A percentile compares a stretch with the other conserved stretches of the same genome.
These are phyloP conservation scores for Hafferia zeledoni DNA, from an alignment of 2,797 vertebrate species.

Conservation along the genomic window DNA sequence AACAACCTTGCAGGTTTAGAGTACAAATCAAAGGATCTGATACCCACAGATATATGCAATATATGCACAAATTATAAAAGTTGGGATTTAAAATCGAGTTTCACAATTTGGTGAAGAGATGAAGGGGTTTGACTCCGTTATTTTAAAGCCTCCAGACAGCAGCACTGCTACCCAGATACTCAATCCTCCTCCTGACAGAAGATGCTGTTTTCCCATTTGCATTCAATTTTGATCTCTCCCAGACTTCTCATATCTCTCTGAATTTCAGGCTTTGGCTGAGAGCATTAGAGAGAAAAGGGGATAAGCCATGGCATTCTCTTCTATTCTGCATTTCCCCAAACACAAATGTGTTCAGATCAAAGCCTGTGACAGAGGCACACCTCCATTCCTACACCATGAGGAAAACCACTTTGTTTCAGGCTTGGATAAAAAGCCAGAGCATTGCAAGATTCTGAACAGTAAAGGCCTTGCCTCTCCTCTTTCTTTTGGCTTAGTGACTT, in stretches of 20 bases:
- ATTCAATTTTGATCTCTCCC: slow-evolving; percentile 25
- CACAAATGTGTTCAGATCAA: neutral
- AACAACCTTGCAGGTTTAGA: neutral
- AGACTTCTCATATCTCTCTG: neutral
- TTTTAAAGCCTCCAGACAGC: neutral
- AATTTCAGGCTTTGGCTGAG: slow-evolving; percentile 5
- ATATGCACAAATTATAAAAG: neutral
- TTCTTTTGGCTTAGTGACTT: neutral
- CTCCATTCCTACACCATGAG: neutral
- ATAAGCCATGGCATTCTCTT: neutral
- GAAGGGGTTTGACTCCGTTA: neutral
- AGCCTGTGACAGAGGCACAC: neutral
- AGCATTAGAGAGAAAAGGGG: neutral
- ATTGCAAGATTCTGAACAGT: neutral
- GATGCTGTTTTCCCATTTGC: neutral
- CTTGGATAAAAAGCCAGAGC: neutral
- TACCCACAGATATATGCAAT: neutral
- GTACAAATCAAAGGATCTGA: neutral
- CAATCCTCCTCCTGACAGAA: neutral
- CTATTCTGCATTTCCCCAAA: neutral
- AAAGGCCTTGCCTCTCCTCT: neutral
- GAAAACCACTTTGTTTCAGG: neutral
- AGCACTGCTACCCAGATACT: neutral
- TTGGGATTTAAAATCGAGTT: neutral
- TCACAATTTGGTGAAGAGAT: neutral